phyloP scores from a whole-genome alignment of 2,113 vertebrate genomes.

The Alouatta palliata region DNA sequence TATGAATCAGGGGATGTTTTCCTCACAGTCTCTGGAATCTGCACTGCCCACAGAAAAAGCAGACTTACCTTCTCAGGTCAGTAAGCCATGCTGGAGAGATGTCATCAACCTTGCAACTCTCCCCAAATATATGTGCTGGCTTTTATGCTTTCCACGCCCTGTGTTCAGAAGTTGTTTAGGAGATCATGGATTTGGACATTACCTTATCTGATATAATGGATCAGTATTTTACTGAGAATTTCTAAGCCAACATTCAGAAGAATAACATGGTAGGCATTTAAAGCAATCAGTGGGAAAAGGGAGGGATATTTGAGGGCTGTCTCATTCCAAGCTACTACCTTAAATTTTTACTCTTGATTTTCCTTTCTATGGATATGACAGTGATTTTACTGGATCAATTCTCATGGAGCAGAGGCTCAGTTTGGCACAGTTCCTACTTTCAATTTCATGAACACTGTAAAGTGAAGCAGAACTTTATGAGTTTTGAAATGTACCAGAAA shows the following conservation, averaged over 20 bases:
- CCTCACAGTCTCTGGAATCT: not conserved
- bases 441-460: not conserved
- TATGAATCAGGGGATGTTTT: not conserved
- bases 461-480: not conserved
- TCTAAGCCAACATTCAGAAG: not conserved
- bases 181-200: not conserved
- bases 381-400: not conserved
- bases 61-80: not conserved
- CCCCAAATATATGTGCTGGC: too few relatives aligned
- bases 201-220: not conserved
- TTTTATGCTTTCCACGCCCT: not conserved
- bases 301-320: not conserved
- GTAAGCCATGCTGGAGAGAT: not conserved
- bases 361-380: not conserved
- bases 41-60: not conserved
- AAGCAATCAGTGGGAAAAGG: not conserved
- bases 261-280: not conserved
- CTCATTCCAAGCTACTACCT: not conserved
- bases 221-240: not conserved
- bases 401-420: not conserved
- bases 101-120: not conserved
- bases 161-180: not conserved
- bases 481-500: not conserved
- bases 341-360: not conserved
- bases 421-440: not conserved